Evolutionary conservation across 2,113 vertebrate genomes (phyloP).

Genomic region (Tragelaphus buxtoni): DNA sequence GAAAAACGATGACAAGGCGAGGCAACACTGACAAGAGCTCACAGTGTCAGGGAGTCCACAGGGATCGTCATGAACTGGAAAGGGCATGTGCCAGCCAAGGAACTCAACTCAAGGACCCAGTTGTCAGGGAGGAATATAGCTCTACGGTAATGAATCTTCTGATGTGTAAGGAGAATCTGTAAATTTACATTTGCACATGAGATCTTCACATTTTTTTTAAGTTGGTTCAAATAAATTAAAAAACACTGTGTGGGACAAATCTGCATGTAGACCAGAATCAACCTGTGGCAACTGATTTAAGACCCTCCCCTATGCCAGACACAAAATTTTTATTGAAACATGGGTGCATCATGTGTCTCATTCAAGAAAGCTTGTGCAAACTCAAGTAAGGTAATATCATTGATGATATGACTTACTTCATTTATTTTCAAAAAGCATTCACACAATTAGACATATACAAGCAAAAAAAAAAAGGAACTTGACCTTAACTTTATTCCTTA

Average conservation of each 20-base stretch:
- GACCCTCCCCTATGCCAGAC: neutral
- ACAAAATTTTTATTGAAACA: neutral
- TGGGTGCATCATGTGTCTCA: neutral
- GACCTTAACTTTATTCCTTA: neutral
- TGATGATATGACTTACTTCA: neutral
- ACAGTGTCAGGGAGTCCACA: neutral
- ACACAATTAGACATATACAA: neutral
- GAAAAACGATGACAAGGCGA: neutral
- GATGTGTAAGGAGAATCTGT: neutral
- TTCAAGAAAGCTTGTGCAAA: constrained; percentile 12
- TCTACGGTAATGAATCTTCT: neutral
- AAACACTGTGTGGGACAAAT: neutral
- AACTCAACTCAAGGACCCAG: neutral
- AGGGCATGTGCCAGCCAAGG: neutral
- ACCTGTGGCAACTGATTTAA: neutral
- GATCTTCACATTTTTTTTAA: neutral
- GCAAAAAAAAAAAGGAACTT: neutral
- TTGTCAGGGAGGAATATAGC: neutral
- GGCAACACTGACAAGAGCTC: neutral
- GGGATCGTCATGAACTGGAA: neutral
- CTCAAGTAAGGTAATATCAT: neutral
- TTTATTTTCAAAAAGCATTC: neutral
- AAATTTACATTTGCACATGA: neutral
- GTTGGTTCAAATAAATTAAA: neutral
- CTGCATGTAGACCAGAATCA: neutral